These are phyloP conservation scores for Chydorus sphaericus DNA, from an alignment of 2,888 invertebrate genomes.

Conservation along the genomic window DNA sequence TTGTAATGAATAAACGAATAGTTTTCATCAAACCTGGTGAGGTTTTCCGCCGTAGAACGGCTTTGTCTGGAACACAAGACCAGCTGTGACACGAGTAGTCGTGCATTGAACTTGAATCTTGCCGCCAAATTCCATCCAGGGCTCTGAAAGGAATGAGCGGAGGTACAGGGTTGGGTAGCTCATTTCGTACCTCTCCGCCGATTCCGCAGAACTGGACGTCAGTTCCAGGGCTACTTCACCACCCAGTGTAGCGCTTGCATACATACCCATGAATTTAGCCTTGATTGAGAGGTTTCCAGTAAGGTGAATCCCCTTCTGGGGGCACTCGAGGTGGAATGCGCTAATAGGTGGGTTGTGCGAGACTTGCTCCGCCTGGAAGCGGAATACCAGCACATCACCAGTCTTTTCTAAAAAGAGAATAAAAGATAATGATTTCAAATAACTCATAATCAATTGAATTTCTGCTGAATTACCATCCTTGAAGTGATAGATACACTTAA, in stretches of 20 bases:
- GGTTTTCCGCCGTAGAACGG: conserved; percentile 37
- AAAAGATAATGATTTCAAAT: neutral
- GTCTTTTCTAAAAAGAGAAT: neutral
- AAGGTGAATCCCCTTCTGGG: conserved; percentile 30
- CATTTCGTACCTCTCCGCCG: conserved; percentile 33
- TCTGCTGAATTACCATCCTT: neutral
- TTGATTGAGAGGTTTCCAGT: conserved; percentile 34
- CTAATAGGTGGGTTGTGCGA: conserved; percentile 36
- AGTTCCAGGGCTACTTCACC: conserved; percentile 27
- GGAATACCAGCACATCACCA: conserved; percentile 19
- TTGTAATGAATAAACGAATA: no score
- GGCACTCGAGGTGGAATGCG: conserved; percentile 36
- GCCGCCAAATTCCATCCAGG: conserved; percentile 36
- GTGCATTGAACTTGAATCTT: conserved; percentile 30
- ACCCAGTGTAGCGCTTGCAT: conserved; percentile 33
- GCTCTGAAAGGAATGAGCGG: conserved; percentile 35
- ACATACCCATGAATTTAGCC: conserved; percentile 37
- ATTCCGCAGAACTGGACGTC: conserved; percentile 16
- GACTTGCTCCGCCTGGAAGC: conserved; percentile 34
- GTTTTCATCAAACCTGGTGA: conserved; percentile 32
- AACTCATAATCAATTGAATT: conserved; percentile 11
- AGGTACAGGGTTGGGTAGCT: conserved; percentile 34
- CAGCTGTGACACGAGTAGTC: conserved; percentile 29
- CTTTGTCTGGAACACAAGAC: conserved; percentile 35
- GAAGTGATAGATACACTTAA: conserved; percentile 34